Base-by-base conservation (phyloP, 2,113 vertebrate species). In the Melanocharis versteri region DNA sequence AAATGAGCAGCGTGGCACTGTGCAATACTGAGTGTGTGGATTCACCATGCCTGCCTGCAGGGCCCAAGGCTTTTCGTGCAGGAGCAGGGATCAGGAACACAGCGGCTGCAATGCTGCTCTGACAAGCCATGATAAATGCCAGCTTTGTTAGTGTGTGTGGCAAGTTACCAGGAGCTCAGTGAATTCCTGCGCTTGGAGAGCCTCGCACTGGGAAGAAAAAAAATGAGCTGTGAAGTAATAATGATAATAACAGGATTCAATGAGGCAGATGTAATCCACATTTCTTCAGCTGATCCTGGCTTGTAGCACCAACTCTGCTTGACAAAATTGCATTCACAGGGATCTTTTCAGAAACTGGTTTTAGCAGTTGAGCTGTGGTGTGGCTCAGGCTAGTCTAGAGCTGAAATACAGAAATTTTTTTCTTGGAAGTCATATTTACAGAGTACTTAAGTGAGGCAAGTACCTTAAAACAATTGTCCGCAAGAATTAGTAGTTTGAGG, bases 181-280 rank as follows among this genome's bases (percentile, higher is more conserved):
- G 0, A 79, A 85, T 78, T 94, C 89, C 91, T 89, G 87, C 0
- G 0, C 69, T 84, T 69, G 84, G 87, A 94, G 71, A 96, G 70
- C 70, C 77, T 87, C 0, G 2, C 0, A 1, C 62, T 50, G 42
- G 70, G 70, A 84, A 95, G 82, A 54, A 97, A 94, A 97, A 94
- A 97, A 93, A 96, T 77, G 96, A 97, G 62, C 93, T 88, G 87
- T 79, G 87, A 96, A 91, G 75, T 87, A 93, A 85, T 91, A 95
- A 89, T 70, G 81, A 39, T 84, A 90, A 90, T 89, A 95, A 90
- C 93, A 94, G 89, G 54, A 65, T 80, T 93, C 78, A 83, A 42
- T 93, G 93, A 94, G 45, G 82, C 93, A 93, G 84, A 91, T 68
- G 82, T 54, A 90, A 96, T 96, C 81, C 93, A 83, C 86, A 87